Base-by-base conservation (phyloP, 2,888 invertebrate species). In the Apamea anceps region DNA sequence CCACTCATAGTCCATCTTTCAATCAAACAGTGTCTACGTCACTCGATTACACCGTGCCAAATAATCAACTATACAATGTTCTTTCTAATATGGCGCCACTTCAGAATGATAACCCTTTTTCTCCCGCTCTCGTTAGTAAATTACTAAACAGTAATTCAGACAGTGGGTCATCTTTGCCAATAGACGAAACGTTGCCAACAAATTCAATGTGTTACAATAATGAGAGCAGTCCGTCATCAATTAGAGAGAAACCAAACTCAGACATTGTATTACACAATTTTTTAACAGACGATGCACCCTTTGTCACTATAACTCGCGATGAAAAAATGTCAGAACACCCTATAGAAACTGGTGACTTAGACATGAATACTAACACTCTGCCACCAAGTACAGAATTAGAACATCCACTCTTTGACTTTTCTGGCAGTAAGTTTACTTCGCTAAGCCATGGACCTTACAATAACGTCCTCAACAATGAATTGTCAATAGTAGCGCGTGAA, bases 141-240 rank as follows among this genome's bases (percentile, higher is more conserved):
- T 62, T 77, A 72, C 76, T 57, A 62, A 84, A 72, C 18, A 48
- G 48, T 37, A 62, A 68, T 77, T 70, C 74, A 54, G 63, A 83
- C 60, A 65, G 45, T 75, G 71, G 66, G 63, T 76, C 75, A 80
- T 75, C 65, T 37, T 74, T 75, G 77, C 80, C 72, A 80, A 77
- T 73, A 13, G 42, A 48, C 42, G 85, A 80, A 13, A 42, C 75
- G 68, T 51, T 85, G 80, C 87, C 85, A 84, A 87, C 21, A 67
- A 85, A 85, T 87, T 84, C 85, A 54, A 80, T 77, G 73, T 73
- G 73, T 84, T 73, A 74, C 77, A 84, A 80, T 77, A 87, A 77
- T 81, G 81, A 74, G 51, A 84, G n/a, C 72, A 71, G 60, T 65
- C 72, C 45, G 37, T 75, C 75, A 73, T 57, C 75, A 32, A 71